These are phyloP conservation scores for Mus spicilegus DNA, from an alignment of 2,113 vertebrate genomes.

Conservation along the genomic window DNA sequence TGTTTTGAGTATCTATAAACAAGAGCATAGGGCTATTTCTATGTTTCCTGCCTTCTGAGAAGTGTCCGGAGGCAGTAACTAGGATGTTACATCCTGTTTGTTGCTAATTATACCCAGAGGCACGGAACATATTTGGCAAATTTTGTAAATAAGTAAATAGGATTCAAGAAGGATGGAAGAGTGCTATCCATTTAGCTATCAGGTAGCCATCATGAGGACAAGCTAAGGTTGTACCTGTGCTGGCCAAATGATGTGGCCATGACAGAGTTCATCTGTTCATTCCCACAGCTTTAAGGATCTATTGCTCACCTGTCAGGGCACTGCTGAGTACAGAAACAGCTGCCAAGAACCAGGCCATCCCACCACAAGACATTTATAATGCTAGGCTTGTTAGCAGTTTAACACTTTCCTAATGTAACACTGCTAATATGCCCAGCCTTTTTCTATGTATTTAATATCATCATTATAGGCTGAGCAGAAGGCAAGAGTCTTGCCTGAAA, in stretches of 20 bases:
- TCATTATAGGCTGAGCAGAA: neutral
- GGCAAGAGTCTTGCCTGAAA: neutral
- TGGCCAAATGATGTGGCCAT: conserved; percentile 34
- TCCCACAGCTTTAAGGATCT: conserved; percentile 8
- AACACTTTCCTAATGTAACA: neutral
- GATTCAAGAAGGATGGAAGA: conserved; percentile 51
- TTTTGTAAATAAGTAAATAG: conserved; percentile 67
- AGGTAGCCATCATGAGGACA: conserved; percentile 53
- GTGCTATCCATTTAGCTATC: conserved; percentile 29
- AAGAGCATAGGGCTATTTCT: conserved; percentile 49
- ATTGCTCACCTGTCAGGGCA: neutral
- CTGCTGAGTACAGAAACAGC: conserved; percentile 1
- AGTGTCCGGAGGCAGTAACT: conserved; percentile 42
- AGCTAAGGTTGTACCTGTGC: neutral
- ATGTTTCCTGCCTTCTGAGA: conserved; percentile 54
- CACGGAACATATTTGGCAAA: conserved; percentile 62
- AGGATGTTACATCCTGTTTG: conserved; percentile 52
- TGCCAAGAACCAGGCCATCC: neutral
- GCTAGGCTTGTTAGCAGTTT: neutral
- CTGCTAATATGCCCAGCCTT: neutral
- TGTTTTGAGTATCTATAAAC: conserved; percentile 66
- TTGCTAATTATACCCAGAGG: conserved; percentile 65
- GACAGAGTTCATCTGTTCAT: conserved; percentile 54
- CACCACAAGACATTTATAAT: neutral
- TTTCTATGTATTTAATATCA: neutral